These are phyloP conservation scores for Stenichneumon culpator DNA, from an alignment of 2,888 invertebrate genomes.

Conservation along the genomic window DNA sequence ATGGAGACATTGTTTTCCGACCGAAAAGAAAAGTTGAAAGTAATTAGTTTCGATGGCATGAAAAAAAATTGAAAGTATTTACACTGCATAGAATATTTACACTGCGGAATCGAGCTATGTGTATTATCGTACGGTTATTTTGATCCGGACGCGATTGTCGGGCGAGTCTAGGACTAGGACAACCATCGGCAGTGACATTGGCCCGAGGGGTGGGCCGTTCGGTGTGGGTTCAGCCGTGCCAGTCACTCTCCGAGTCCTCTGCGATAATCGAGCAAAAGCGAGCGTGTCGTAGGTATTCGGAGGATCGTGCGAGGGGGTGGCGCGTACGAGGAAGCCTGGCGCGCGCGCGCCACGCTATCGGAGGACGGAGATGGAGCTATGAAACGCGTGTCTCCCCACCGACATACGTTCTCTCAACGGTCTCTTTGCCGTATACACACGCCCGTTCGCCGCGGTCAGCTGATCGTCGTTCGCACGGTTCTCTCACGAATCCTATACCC, in stretches of 20 bases:
- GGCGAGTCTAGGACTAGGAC: constrained; percentile 56
- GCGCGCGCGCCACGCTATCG: constrained; percentile 44
- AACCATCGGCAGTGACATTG: constrained; percentile 67
- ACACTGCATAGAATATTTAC: background rate
- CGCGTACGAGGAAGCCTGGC: constrained; percentile 53
- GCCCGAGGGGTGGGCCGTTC: constrained; percentile 54
- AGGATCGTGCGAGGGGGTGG: constrained; percentile 24
- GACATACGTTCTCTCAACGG: background rate
- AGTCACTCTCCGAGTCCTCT: constrained; percentile 52
- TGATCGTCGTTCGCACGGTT: constrained; percentile 42
- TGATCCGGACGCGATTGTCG: constrained; percentile 29
- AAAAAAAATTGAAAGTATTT: too few species aligned
- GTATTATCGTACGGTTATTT: constrained; percentile 11
- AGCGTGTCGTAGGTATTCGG: constrained; percentile 40
- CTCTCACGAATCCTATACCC: background rate
- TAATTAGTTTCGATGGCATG: background rate
- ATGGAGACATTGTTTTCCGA: background rate
- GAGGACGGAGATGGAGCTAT: constrained; percentile 30
- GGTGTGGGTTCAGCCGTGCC: constrained; percentile 50
- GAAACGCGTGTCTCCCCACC: constrained; percentile 18
- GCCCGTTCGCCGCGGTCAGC: constrained; percentile 53
- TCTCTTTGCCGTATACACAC: constrained; percentile 22
- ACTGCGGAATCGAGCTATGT: background rate
- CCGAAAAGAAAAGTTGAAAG: background rate
- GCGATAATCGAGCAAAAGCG: constrained; percentile 60